Base-by-base conservation (phyloP, 2,888 invertebrate genomes). In the Aplocera efformata region DNA sequence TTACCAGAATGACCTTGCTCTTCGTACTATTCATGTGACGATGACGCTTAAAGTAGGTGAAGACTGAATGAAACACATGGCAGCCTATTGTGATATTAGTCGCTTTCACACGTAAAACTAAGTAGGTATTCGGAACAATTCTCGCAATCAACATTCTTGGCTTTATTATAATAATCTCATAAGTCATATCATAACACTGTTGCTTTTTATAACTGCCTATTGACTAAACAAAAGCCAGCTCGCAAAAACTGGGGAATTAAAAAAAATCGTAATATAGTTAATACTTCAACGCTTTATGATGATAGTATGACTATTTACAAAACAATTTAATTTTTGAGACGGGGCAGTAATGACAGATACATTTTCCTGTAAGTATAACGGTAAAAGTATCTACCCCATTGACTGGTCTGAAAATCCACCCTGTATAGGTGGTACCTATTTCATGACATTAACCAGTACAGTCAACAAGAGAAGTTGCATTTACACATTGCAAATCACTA, bases 21-120 rank as follows among this genome's bases (percentile, higher is more conserved):
- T 66, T 66, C 60, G 48, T 31, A 29, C 9, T 28, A 36, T 53
- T 33, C 29, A 38, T 51, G 45, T 54, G 46, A 33, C 40, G 42
- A 43, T 54, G 46, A 33, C 40, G 42, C 36, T 30, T 29, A 50
- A 53, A 57, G 52, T 58, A 58, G 58, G 58, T 58, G 56, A 62
- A 58, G 52, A 50, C 34, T 53, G 43, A 55, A 51, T 50, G 31
- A 44, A 37, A 43, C 51, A 45, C 41, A 58, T 40, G 32, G 35
- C 42, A 34, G 28, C 10, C 56, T 41, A 62, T 58, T 62, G 56
- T 60, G 48, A 59, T 59, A 53, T 52, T 28, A 47, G 56, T 50
- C 43, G 50, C 54, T 60, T 55, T 66, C 60, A 48, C 63, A 66
- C 58, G 60, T 62, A 44, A 48, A 56, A 50, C 37, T 43, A 58